phyloP scores from a whole-genome alignment of 2,888 invertebrate genomes.

The Corythucha ciliata region DNA sequence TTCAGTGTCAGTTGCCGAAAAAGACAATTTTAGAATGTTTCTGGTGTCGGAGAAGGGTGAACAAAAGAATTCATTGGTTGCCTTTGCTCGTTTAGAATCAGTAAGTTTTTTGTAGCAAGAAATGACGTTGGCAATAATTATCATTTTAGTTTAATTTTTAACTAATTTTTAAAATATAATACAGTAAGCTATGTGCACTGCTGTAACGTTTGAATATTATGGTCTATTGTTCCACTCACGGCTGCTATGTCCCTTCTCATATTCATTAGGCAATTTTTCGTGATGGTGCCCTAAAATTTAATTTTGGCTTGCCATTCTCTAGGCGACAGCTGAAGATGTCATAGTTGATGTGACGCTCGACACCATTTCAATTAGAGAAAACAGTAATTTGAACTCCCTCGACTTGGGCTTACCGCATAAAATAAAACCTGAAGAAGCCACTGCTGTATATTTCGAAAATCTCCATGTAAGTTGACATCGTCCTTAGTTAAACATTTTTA shows the following conservation, averaged over 20 bases:
- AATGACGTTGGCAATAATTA: conserved; percentile 2
- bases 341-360: conserved; percentile 9
- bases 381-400: conserved; percentile 6
- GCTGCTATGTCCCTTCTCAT: too few relatives aligned
- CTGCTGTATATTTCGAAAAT: conserved; percentile 19
- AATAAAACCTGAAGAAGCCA: conserved; percentile 9
- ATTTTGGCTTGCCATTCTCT: conserved; percentile 10
- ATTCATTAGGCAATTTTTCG: too few relatives aligned
- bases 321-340: conserved; percentile 15
- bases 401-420: conserved; percentile 12
- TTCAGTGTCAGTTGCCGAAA: conserved; percentile 9
- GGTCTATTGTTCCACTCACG: too few relatives aligned
- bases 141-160: not conserved
- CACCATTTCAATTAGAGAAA: conserved; percentile 2
- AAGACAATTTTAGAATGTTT: conserved; percentile 13
- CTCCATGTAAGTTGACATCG: conserved; percentile 15
- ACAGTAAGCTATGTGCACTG: too few relatives aligned
- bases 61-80: conserved; percentile 22
- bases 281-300: conserved; percentile 34
- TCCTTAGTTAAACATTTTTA: too few relatives aligned
- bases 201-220: too few relatives aligned
- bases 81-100: conserved; percentile 26
- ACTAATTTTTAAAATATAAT: not conserved
- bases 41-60: conserved; percentile 23
- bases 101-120: conserved; percentile 16